Evolutionary conservation across 2,797 vertebrate genomes (phyloP).

Genomic region (Pipistrellus pygmaeus): DNA sequence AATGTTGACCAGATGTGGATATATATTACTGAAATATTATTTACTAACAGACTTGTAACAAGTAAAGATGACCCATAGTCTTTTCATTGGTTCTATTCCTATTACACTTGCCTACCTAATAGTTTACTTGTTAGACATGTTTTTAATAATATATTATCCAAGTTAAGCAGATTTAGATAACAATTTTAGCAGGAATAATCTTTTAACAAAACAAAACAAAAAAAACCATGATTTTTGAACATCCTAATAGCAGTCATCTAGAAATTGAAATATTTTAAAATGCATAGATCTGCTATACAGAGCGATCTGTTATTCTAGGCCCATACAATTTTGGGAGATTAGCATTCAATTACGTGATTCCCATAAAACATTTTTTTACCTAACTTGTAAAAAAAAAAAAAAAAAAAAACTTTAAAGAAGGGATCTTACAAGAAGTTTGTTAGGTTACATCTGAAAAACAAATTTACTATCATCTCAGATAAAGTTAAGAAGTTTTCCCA

Average conservation of each 20-base stretch:
- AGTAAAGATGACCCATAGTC: neutral
- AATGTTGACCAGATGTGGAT: constrained; percentile 34
- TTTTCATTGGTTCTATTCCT: constrained; percentile 12
- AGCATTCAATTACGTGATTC: constrained; percentile 6
- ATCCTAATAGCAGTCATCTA: neutral
- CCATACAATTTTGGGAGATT: neutral
- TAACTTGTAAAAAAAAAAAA: neutral
- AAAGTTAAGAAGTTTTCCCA: neutral
- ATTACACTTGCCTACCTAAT: neutral
- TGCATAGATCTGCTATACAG: neutral
- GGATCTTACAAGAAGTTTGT: constrained; percentile 1
- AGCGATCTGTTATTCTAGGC: neutral
- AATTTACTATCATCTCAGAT: neutral
- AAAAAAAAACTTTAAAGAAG: neutral
- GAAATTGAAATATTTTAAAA: constrained; percentile 57
- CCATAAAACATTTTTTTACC: neutral
- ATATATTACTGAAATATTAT: constrained; percentile 47
- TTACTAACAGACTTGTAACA: neutral
- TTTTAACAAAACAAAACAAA: neutral
- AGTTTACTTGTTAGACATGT: constrained; percentile 17
- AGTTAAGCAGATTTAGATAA: constrained; percentile 21
- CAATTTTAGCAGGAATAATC: constrained; percentile 44
- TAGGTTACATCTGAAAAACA: constrained; percentile 7
- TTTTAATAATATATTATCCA: constrained; percentile 28
- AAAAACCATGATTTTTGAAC: neutral